Evolutionary conservation across 2,888 invertebrate species (phyloP).

Genomic region (Ctena decussata): DNA sequence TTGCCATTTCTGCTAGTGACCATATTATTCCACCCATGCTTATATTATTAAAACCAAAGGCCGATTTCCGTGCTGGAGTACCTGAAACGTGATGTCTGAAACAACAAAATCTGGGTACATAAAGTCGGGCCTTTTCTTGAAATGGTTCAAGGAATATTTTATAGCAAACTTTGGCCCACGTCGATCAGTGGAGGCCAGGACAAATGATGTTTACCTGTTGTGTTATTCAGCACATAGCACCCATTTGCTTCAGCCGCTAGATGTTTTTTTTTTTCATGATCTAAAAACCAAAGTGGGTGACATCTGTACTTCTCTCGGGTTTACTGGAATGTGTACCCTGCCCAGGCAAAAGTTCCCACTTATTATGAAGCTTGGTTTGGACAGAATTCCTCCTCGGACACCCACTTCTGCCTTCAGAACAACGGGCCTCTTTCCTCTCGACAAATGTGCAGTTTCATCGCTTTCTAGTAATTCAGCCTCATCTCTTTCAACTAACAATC

Average conservation of each 20-base stretch:
- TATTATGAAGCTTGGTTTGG: too few species aligned
- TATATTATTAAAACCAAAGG: conserved; percentile 21
- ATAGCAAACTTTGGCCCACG: conserved; percentile 14
- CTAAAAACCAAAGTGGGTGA: too few species aligned
- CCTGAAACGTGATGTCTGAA: not conserved
- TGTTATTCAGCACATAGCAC: conserved; percentile 17
- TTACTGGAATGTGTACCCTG: too few species aligned
- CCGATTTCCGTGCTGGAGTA: not conserved
- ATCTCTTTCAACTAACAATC: too few species aligned
- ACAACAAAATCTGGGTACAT: conserved; percentile 8
- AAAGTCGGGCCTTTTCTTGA: conserved; percentile 1
- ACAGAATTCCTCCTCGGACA: too few species aligned
- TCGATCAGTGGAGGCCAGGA: conserved; percentile 11
- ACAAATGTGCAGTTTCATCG: too few species aligned
- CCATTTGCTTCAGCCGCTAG: conserved; percentile 19
- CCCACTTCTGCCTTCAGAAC: too few species aligned
- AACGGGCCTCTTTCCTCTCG: too few species aligned
- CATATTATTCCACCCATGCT: conserved; percentile 24
- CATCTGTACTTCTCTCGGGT: too few species aligned
- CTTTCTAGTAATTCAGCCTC: too few species aligned
- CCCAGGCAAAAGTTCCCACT: too few species aligned
- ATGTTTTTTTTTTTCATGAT: conserved; percentile 20
- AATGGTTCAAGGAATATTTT: conserved; percentile 9
- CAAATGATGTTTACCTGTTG: not conserved
- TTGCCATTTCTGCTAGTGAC: conserved; percentile 10